Evolutionary conservation across 2,797 vertebrate genomes (phyloP), one percentile per base, ranked within the genome.

Genomic region (Petrocephalus sullivani): DNA sequence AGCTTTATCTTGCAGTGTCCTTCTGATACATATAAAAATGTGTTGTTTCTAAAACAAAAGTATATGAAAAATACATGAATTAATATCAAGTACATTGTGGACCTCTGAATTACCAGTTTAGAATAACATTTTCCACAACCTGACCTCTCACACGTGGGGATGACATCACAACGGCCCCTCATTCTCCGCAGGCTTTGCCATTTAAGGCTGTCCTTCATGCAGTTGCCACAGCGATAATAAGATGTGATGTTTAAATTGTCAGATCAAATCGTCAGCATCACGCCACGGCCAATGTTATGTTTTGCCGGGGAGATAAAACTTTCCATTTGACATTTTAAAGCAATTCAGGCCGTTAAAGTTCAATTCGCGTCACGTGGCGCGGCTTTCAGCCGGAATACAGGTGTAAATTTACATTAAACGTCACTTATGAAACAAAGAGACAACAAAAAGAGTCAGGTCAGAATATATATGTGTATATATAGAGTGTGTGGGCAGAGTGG

Each of bases 241-340:
- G 41, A 49, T 1, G 41, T 41, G 41, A 37, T 81, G 8, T 81
- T 49, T 81, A 81, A 81, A 81, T 49, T 67, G 64, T 67, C 71
- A 19, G 71, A 46, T 78, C 71, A n/a, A 37, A 46, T n/a, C 33
- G 75, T 41, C 75, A 81, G 46, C 75, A 49, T 4, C 16, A 49
- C 14, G 2, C 6, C 75, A 81, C 75, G 46, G 6, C 75, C 41
- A 0, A 81, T 49, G 75, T 8, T 41, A 81, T n/a, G 75, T 81
- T 81, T 81, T 49, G 37, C 37, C 75, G 19, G 75, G 19, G n/a
- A n/a, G 75, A 81, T 46, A 37, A 71, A 71, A 71, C 64, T 71
- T 71, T 71, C 64, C 64, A 71, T 37, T 81, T 81, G 75, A n/a
- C 75, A 81, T 81, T 81, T 81, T 41, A n/a, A 81, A 81, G n/a